A percentile compares a stretch with the other conserved stretches of the same genome.
Conservation (phyloP, 2,888 invertebrate genomes). For the Nudaria mundana region DNA sequence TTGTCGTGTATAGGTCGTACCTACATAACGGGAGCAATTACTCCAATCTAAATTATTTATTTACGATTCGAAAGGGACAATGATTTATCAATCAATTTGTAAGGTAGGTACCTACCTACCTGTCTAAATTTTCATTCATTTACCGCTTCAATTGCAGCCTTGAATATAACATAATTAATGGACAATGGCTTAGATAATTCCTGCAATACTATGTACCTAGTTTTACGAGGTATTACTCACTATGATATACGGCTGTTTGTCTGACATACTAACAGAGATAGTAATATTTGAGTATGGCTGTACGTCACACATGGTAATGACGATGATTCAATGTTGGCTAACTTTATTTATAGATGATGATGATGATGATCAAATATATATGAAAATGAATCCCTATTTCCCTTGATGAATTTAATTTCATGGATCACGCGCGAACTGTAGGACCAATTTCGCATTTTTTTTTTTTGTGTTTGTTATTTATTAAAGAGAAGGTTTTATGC, state of each 20-base stretch:
- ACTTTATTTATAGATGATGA: no score
- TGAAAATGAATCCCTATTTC: no score
- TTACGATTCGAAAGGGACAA: constrained; percentile 19
- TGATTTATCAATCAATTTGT: no score
- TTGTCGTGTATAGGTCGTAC: no score
- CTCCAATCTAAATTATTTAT: neutral
- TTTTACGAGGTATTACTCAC: constrained; percentile 25
- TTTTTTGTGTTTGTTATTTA: no score
- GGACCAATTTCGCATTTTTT: no score
- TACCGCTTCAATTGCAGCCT: constrained; percentile 60
- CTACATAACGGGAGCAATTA: no score
- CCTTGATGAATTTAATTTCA: no score
- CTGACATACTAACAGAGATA: constrained; percentile 25
- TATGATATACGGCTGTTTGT: constrained; percentile 15
- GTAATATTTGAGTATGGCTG: constrained; percentile 6
- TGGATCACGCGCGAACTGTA: no score
- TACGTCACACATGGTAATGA: constrained; percentile 14
- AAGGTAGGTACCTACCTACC: constrained; percentile 39
- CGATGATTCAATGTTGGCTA: constrained; percentile 12
- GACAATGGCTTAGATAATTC: constrained; percentile 44
- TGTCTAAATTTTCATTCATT: constrained; percentile 53
- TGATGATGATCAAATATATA: neutral
- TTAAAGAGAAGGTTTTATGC: no score
- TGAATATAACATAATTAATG: constrained; percentile 35
- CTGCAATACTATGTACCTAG: constrained; percentile 29